A percentile compares a stretch with the other conserved stretches of the same genome.
Evolutionary conservation across 2,797 vertebrate species (phyloP).

Genomic region (Gymnopithys bicolor): DNA sequence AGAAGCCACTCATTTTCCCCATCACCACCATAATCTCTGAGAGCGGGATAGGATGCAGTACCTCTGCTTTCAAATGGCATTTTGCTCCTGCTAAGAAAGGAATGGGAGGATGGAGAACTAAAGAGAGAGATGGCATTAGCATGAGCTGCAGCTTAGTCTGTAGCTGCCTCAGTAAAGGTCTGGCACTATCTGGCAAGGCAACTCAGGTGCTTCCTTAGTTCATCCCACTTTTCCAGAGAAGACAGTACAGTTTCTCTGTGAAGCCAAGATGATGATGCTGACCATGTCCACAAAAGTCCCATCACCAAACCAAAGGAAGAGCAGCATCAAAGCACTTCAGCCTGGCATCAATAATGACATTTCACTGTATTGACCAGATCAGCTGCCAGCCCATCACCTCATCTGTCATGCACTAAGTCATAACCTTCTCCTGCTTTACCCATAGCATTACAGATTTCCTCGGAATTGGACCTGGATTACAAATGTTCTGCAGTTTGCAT

Average conservation of each 20-base stretch:
- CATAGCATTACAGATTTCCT: not conserved
- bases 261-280: not conserved
- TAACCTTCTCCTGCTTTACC: not conserved
- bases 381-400: not conserved
- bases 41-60: not conserved
- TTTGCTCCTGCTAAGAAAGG: not conserved
- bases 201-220: not conserved
- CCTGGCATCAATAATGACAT: not conserved
- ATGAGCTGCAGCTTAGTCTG: not conserved
- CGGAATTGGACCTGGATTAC: not conserved
- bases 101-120: not conserved
- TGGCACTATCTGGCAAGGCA: not conserved
- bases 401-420: not conserved
- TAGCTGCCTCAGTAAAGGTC: not conserved
- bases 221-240: not conserved
- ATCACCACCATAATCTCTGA: not conserved
- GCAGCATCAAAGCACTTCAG: not conserved
- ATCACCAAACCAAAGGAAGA: not conserved
- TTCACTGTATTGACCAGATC: not conserved
- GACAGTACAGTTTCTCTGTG: not conserved
- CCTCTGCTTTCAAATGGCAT: not conserved
- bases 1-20: not conserved
- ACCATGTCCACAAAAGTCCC: not conserved
- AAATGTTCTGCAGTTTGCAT: fast-evolving
- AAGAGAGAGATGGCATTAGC: not conserved